phyloP scores from a whole-genome alignment of 2,888 invertebrate species.

The Hedychridium roseum region DNA sequence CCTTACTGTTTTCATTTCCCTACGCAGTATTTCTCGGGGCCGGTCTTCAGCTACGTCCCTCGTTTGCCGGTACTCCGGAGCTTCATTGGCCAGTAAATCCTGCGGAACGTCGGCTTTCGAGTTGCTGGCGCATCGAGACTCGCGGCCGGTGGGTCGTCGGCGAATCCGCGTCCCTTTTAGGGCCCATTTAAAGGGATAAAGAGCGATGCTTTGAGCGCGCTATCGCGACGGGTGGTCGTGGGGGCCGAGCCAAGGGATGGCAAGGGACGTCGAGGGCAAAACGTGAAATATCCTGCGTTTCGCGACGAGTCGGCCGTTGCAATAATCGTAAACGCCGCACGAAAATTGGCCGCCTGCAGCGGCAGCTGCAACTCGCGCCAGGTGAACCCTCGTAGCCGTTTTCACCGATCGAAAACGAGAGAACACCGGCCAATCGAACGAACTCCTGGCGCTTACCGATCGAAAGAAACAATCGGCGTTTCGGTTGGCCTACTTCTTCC shows the following conservation, averaged over 20 bases:
- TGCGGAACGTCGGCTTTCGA: not conserved
- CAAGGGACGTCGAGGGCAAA: not conserved
- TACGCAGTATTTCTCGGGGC: no score
- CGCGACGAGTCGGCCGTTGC: slow-evolving; percentile 12
- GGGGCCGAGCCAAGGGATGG: not conserved
- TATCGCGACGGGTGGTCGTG: not conserved
- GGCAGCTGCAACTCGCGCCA: slow-evolving; percentile 25
- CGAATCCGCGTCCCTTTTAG: not conserved
- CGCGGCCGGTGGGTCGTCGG: not conserved
- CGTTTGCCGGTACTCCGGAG: no score
- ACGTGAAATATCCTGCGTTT: not conserved
- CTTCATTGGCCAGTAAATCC: slow-evolving; percentile 12
- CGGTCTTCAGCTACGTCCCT: no score
- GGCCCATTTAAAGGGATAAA: not conserved
- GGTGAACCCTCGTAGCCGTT: slow-evolving; percentile 18
- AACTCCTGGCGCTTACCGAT: no score
- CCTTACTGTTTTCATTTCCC: no score
- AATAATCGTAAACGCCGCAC: slow-evolving; percentile 35
- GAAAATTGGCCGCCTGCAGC: slow-evolving; percentile 14
- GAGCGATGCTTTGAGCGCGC: not conserved
- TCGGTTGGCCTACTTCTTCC: slow-evolving; percentile 32
- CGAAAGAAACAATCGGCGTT: slow-evolving; percentile 15
- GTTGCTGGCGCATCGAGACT: not conserved
- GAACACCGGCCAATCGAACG: no score
- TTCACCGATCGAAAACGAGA: no score